Percentiles rank a stretch among this genome's conserved stretches.
phyloP scores from a whole-genome alignment of 2,888 invertebrate species.

The Eupithecia pulchellata region DNA sequence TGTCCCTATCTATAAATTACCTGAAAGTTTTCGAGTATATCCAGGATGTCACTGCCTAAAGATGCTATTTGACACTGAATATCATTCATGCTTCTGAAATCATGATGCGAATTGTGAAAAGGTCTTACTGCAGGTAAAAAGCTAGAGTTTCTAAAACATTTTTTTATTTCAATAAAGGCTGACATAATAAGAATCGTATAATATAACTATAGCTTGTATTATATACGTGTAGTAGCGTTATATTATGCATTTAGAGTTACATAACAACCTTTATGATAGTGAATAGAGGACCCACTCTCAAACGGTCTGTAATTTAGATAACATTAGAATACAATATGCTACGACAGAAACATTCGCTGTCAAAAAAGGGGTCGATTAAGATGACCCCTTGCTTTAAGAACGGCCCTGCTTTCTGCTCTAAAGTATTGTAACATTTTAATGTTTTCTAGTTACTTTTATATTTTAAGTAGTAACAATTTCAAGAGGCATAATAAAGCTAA shows the following conservation, averaged over 20 bases:
- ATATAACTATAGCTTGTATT: conserved; percentile 76
- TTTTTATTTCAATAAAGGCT: conserved; percentile 52
- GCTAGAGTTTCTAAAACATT: conserved; percentile 12
- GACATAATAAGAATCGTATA: conserved; percentile 72
- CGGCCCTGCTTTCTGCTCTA: conserved; percentile 22
- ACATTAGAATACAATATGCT: conserved; percentile 44
- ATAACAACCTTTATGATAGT: conserved; percentile 72
- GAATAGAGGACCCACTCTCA: conserved; percentile 62
- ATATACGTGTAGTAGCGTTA: conserved; percentile 77
- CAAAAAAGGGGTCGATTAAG: conserved; percentile 17
- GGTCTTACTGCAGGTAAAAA: background rate
- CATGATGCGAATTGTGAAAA: background rate
- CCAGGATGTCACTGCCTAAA: background rate
- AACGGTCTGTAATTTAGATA: conserved; percentile 43
- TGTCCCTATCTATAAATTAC: background rate
- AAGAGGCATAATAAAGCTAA: conserved; percentile 66
- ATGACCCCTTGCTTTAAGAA: conserved; percentile 17
- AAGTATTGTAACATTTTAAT: conserved; percentile 26
- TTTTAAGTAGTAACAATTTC: conserved; percentile 72
- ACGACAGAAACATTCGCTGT: conserved; percentile 11
- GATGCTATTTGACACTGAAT: background rate
- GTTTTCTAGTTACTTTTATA: conserved; percentile 43
- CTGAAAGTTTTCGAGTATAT: background rate
- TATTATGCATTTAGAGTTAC: conserved; percentile 77
- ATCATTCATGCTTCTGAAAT: background rate